Conservation (phyloP, 1,140 invertebrate species). For the Achroia grisella region DNA sequence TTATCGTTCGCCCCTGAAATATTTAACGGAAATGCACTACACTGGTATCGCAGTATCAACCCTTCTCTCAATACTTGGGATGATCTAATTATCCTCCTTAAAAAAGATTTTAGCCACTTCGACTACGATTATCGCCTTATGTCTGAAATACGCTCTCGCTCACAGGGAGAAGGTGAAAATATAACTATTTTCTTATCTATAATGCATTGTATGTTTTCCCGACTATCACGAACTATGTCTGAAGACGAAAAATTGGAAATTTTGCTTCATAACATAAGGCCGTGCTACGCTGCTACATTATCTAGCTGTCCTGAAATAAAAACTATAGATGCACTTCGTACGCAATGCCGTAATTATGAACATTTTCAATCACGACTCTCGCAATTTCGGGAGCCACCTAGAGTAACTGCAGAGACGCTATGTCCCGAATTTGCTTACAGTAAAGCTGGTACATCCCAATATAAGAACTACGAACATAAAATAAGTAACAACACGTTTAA, state of each 20-base stretch:
- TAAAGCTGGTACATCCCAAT: slow-evolving; percentile 1
- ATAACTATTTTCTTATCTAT: slow-evolving; percentile 33
- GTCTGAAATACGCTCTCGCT: slow-evolving; percentile 27
- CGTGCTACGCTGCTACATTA: slow-evolving; percentile 19
- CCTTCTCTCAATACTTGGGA: slow-evolving; percentile 18
- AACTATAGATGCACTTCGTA: slow-evolving; percentile 7
- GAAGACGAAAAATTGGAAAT: slow-evolving; percentile 26
- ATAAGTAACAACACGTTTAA: too few relatives aligned
- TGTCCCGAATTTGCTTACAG: slow-evolving; percentile 28
- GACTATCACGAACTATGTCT: slow-evolving; percentile 9
- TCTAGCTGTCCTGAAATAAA: slow-evolving; percentile 6
- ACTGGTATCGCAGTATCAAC: slow-evolving; percentile 23
- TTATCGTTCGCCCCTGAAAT: slow-evolving; percentile 17
- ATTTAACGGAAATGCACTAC: too few relatives aligned
- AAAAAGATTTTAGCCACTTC: slow-evolving; percentile 23
- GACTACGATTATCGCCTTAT: slow-evolving; percentile 32
- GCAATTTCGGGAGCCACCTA: slow-evolving; percentile 18
- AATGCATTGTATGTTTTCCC: slow-evolving; percentile 30
- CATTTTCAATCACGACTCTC: slow-evolving; percentile 12
- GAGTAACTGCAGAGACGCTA: slow-evolving; percentile 10
- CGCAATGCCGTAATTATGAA: slow-evolving; percentile 21
- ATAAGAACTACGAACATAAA: too few relatives aligned
- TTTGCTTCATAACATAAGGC: slow-evolving; percentile 21
- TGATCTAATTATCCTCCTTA: slow-evolving; percentile 15
- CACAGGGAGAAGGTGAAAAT: slow-evolving; percentile 30